Evolutionary conservation across 1,140 invertebrate species (phyloP).

Genomic region (Eriosoma lanigerum): DNA sequence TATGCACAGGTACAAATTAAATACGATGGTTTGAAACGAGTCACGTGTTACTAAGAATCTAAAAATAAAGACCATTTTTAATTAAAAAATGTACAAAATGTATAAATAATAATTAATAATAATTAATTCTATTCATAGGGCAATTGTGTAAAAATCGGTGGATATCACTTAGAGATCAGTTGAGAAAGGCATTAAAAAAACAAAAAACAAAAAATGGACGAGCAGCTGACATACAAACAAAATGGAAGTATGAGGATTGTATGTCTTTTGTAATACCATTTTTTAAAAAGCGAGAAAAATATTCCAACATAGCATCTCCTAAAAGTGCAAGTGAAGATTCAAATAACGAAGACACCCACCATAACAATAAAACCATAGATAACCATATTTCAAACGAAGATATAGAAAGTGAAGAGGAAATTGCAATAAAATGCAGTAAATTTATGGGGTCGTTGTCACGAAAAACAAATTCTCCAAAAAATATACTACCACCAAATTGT

Average conservation of each 20-base stretch:
- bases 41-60: slow-evolving; percentile 19
- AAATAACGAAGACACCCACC: not conserved
- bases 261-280: slow-evolving; percentile 43
- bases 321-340: slow-evolving; percentile 9
- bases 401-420: not conserved
- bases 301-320: not conserved
- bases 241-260: slow-evolving; percentile 45
- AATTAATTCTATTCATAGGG: not conserved
- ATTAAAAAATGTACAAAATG: not conserved
- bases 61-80: not conserved
- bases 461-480: not conserved
- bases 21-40: slow-evolving; percentile 6
- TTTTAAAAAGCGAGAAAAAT: slow-evolving; percentile 28
- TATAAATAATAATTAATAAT: not conserved
- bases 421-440: not conserved
- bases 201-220: slow-evolving; percentile 33
- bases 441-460: not conserved
- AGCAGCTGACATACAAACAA: slow-evolving; percentile 32
- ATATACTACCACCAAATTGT: not conserved
- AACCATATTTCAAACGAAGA: not conserved
- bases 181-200: slow-evolving; percentile 5
- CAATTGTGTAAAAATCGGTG: slow-evolving; percentile 23
- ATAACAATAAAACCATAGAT: not conserved
- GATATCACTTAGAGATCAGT: slow-evolving; percentile 17
- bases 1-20: slow-evolving; percentile 3